Percentiles rank a stretch among this genome's conserved stretches.
Conservation (phyloP, 2,888 invertebrate species). For the Apotomis betuletana region DNA sequence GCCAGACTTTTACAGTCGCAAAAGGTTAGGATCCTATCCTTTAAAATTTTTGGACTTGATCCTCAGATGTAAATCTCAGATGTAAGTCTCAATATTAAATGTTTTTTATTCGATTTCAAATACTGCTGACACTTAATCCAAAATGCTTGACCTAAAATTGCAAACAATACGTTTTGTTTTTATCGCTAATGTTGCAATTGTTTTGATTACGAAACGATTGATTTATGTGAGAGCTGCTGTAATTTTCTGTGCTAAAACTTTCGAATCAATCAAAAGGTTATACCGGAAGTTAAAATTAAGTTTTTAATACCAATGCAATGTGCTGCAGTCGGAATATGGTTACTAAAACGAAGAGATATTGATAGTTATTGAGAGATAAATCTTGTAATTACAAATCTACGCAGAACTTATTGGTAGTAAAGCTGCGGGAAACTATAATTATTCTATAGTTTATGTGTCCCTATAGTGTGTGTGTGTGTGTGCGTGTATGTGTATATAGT, state of each 20-base stretch:
- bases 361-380: background rate
- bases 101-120: no score
- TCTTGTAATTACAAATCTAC: background rate
- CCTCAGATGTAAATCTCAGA: no score
- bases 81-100: no score
- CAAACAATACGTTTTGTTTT: slow-evolving; percentile 9
- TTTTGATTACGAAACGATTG: slow-evolving; percentile 24
- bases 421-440: background rate
- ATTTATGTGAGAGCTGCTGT: slow-evolving; percentile 13
- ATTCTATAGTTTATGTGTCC: no score
- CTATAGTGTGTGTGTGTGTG: no score
- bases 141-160: background rate
- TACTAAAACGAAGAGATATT: background rate
- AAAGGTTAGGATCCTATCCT: no score
- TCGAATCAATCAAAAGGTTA: slow-evolving; percentile 24
- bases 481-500: no score
- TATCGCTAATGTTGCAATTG: slow-evolving; percentile 13
- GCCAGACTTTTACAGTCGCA: no score
- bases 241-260: slow-evolving; percentile 20
- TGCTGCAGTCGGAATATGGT: background rate
- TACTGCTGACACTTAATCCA: background rate
- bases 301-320: slow-evolving; percentile 11
- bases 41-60: no score
- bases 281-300: slow-evolving; percentile 13
- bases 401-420: background rate